Evolutionary conservation across 2,888 invertebrate species (phyloP).

Genomic region (Eupelmus urozonus): DNA sequence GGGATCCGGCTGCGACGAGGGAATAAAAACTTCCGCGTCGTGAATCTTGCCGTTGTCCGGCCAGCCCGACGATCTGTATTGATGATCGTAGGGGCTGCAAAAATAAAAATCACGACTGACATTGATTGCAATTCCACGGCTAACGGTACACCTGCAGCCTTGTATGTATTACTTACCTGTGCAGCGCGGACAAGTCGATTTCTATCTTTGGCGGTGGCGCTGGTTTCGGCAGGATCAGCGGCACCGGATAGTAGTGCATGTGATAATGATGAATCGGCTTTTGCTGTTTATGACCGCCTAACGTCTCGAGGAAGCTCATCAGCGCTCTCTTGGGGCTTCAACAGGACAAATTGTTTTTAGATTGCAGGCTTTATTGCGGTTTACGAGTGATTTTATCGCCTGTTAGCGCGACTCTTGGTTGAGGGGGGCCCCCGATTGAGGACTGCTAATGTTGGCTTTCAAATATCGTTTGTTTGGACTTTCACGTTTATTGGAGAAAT

Average conservation of each 20-base stretch:
- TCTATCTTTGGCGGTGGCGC: constrained; percentile 46
- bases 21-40: constrained; percentile 15
- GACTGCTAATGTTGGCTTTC: too few species aligned
- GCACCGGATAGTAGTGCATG: constrained; percentile 69
- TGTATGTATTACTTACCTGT: constrained; percentile 30
- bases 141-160: neutral
- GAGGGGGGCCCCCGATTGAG: too few species aligned
- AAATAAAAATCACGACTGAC: neutral
- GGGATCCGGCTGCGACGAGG: neutral
- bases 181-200: constrained; percentile 52
- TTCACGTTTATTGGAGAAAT: too few species aligned
- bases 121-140: neutral
- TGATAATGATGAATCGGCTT: constrained; percentile 67
- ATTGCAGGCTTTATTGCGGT: too few species aligned
- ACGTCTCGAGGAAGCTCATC: constrained; percentile 48
- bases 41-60: constrained; percentile 59
- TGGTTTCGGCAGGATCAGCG: constrained; percentile 60
- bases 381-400: too few species aligned
- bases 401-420: too few species aligned
- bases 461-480: too few species aligned
- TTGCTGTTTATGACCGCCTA: constrained; percentile 44
- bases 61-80: constrained; percentile 66
- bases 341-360: constrained; percentile 5
- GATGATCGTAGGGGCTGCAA: constrained; percentile 46
- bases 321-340: constrained; percentile 46